These are phyloP conservation scores for Carassius auratus DNA, from an alignment of 2,113 vertebrate genomes.

Conservation along the genomic window DNA sequence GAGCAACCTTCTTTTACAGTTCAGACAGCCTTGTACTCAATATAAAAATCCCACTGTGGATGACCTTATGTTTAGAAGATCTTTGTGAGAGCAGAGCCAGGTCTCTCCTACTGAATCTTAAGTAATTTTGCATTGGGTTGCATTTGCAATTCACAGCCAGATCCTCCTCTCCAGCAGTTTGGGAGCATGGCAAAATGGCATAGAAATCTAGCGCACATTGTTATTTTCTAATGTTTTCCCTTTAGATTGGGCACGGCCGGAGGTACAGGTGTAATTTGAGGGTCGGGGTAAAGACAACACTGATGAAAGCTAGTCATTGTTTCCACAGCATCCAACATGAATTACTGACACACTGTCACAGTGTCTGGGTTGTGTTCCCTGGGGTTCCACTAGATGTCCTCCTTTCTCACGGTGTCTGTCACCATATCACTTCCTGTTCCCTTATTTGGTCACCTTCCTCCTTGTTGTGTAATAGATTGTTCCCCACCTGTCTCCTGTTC, in stretches of 20 bases:
- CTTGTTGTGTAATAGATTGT: too few species aligned
- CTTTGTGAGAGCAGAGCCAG: conserved; percentile 50
- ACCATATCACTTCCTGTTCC: too few species aligned
- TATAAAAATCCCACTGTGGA: conserved; percentile 35
- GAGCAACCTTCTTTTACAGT: conserved; percentile 51
- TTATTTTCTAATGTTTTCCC: not conserved
- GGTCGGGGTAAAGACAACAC: not conserved
- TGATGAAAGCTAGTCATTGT: not conserved
- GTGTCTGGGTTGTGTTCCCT: too few species aligned
- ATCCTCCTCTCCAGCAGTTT: not conserved
- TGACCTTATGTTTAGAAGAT: conserved; percentile 56
- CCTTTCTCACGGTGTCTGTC: too few species aligned
- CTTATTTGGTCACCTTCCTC: too few species aligned
- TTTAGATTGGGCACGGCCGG: not conserved
- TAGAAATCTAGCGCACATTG: not conserved
- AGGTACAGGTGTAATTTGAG: not conserved
- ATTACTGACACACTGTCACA: not conserved
- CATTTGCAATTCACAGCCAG: not conserved
- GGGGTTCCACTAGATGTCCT: too few species aligned
- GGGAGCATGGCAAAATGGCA: not conserved
- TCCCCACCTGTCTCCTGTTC: too few species aligned
- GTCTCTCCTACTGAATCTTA: not conserved
- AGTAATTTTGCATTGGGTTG: not conserved
- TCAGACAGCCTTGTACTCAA: conserved; percentile 53
- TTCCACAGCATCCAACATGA: not conserved